Percentiles rank a stretch among this genome's conserved stretches.
Conservation (phyloP, 2,888 invertebrate species). For the Ochropacha duplaris region DNA sequence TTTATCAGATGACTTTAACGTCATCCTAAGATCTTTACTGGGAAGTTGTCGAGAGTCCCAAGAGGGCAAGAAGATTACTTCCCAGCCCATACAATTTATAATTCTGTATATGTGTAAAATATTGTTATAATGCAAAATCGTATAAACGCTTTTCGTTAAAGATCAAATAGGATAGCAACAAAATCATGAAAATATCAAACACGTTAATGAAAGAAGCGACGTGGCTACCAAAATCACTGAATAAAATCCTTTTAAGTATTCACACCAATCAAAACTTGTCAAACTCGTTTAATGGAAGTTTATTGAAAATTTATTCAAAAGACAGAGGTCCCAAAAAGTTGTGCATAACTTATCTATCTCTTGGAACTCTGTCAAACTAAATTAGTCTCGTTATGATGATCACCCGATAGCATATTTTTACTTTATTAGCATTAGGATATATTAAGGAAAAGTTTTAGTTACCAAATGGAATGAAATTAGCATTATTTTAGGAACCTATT, state of each 20-base stretch:
- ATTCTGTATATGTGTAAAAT: too few species aligned
- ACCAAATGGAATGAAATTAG: not conserved
- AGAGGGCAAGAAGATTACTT: too few species aligned
- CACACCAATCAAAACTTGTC: slow-evolving; percentile 68
- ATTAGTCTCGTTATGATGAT: slow-evolving; percentile 63
- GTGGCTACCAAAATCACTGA: slow-evolving; percentile 29
- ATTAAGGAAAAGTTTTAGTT: slow-evolving; percentile 31
- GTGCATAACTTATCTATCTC: slow-evolving; percentile 64
- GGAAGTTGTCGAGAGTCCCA: too few species aligned
- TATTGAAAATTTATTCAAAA: slow-evolving; percentile 74
- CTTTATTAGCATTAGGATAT: slow-evolving; percentile 36
- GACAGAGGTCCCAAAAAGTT: slow-evolving; percentile 64
- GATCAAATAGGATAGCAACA: not conserved
- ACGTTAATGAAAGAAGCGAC: slow-evolving; percentile 16
- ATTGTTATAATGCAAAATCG: too few species aligned
- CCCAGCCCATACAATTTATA: too few species aligned
- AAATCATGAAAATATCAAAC: not conserved
- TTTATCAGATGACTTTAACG: too few species aligned
- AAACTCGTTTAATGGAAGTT: slow-evolving; percentile 68
- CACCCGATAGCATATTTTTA: slow-evolving; percentile 37
- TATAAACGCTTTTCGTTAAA: too few species aligned
- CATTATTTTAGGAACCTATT: not conserved
- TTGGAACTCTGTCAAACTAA: slow-evolving; percentile 66
- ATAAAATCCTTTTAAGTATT: slow-evolving; percentile 43
- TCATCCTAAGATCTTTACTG: too few species aligned